These are phyloP conservation scores for Acrobasis suavella DNA, from an alignment of 2,888 invertebrate species.

Conservation along the genomic window DNA sequence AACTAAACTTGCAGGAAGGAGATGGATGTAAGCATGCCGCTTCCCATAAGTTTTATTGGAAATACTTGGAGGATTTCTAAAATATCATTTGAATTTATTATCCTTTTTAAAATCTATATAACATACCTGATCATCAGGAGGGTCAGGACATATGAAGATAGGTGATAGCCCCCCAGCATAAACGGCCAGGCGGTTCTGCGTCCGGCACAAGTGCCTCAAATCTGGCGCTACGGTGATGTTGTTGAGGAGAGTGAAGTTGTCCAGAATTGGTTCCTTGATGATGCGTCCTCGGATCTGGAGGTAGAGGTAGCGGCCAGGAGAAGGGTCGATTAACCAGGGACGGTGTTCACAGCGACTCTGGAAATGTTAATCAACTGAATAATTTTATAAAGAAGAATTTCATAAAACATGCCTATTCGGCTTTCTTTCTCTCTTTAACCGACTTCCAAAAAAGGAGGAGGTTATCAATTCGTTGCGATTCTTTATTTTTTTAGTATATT, in stretches of 20 bases:
- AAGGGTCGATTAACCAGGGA: constrained; percentile 91
- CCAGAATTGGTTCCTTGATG: constrained; percentile 72
- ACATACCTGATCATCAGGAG: constrained; percentile 57
- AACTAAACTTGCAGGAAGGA: too few relatives aligned
- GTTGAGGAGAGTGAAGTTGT: constrained; percentile 78
- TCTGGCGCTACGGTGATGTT: constrained; percentile 83
- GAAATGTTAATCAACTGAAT: constrained; percentile 35
- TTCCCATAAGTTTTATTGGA: too few relatives aligned
- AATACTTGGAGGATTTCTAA: too few relatives aligned
- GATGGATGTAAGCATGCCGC: too few relatives aligned
- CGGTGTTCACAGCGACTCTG: constrained; percentile 91
- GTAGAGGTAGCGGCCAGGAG: constrained; percentile 89
- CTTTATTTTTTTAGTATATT: too few relatives aligned
- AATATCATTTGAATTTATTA: too few relatives aligned
- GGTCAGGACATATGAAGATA: constrained; percentile 83
- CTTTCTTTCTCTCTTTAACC: too few relatives aligned
- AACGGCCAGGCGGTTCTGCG: constrained; percentile 89
- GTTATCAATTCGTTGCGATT: too few relatives aligned
- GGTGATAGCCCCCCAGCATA: constrained; percentile 87
- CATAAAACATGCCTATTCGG: too few relatives aligned
- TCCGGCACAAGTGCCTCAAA: constrained; percentile 84
- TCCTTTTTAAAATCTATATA: too few relatives aligned
- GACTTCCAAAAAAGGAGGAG: too few relatives aligned
- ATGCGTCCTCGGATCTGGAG: constrained; percentile 88
- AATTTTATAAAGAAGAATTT: background rate